A percentile compares a stretch with the other conserved stretches of the same genome.
Conservation (phyloP, 2,888 invertebrate genomes). For the Acronicta psi region DNA sequence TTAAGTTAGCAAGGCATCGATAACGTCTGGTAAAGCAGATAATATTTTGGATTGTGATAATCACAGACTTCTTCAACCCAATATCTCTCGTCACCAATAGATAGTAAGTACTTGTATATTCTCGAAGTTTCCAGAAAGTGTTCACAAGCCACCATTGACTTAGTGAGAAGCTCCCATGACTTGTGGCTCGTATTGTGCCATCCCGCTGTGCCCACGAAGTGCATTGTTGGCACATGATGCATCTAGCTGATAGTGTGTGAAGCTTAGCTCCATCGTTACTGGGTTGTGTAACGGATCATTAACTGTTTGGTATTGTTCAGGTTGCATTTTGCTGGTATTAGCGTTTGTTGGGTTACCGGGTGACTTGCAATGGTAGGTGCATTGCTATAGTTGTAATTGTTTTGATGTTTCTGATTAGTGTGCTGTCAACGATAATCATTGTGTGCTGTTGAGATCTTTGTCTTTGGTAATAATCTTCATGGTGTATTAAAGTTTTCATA, state of each 20-base stretch:
- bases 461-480: no score
- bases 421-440: no score
- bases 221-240: conserved; percentile 45
- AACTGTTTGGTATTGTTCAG: conserved; percentile 32
- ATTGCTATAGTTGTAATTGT: conserved; percentile 3
- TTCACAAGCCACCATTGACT: conserved; percentile 26
- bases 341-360: conserved; percentile 33
- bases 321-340: conserved; percentile 1
- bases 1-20: no score
- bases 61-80: no score
- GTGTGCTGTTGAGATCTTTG: no score
- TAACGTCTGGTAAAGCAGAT: no score
- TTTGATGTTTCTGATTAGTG: neutral
- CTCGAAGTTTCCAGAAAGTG: conserved; percentile 35
- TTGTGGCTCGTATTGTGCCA: conserved; percentile 48
- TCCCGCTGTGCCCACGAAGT: conserved; percentile 41
- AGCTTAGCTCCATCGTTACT: conserved; percentile 45
- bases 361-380: conserved; percentile 8
- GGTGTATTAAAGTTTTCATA: no score
- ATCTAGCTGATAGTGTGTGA: conserved; percentile 54
- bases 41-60: no score
- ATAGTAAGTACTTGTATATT: no score
- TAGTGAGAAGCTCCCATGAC: conserved; percentile 53
- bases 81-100: no score
- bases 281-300: conserved; percentile 50